phyloP scores from a whole-genome alignment of 1,140 invertebrate species.

The Mycetomoellerius zeteki region DNA sequence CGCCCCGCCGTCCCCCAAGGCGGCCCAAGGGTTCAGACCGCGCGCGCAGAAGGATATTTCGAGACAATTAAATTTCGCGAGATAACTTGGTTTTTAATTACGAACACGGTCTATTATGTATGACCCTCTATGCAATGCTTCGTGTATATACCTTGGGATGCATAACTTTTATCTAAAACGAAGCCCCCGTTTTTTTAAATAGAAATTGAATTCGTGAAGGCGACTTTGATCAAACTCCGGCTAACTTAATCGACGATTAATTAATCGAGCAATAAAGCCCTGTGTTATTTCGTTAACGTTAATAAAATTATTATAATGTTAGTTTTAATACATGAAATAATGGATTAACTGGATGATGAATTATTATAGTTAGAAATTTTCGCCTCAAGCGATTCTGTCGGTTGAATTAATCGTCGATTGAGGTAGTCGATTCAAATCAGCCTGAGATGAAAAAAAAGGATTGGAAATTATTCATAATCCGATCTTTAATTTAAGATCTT shows the following conservation, averaged over 20 bases:
- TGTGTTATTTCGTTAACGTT: background rate
- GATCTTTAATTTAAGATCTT: background rate
- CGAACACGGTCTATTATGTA: background rate
- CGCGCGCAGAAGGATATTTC: conserved; percentile 10
- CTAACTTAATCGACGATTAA: background rate
- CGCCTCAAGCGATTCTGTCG: background rate
- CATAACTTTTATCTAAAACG: background rate
- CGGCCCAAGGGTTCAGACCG: background rate
- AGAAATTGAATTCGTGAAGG: background rate
- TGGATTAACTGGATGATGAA: background rate
- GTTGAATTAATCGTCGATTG: background rate
- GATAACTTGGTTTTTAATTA: conserved; percentile 28
- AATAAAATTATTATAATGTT: background rate
- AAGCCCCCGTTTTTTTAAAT: background rate
- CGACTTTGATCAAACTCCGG: background rate
- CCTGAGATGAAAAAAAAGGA: background rate
- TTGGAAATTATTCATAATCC: background rate
- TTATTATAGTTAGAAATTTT: background rate
- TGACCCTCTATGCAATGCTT: background rate
- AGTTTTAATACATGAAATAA: background rate
- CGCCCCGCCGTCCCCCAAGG: too few species aligned
- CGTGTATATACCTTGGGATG: background rate
- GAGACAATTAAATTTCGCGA: conserved; percentile 3
- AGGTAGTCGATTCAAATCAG: background rate
- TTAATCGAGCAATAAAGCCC: background rate